Evolutionary conservation across 2,797 vertebrate genomes (phyloP), one percentile per base, ranked within the genome.

Genomic region (Botia almorhae): DNA sequence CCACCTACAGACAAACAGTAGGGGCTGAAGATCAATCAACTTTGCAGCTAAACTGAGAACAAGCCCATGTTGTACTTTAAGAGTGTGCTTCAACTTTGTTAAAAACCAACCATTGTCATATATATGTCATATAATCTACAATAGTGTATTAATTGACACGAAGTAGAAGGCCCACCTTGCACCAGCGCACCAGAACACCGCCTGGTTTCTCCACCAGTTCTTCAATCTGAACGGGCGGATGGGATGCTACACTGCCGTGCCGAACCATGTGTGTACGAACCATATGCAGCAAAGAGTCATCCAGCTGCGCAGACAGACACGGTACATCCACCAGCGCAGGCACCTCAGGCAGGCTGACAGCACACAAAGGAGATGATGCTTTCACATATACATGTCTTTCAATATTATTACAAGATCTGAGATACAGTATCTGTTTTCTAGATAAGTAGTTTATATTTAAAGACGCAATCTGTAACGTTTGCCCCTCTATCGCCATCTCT

Each of bases 131-230:
- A 4, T 56, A 16, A 51, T 16, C 2, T n/a, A 55, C 51, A 55
- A 55, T 17, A 53, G 51, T n/a, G 7, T 56, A n/a, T 26, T 13
- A 26, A 60, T 5, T 1, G 7, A 74, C 16, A 71, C 17, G 2
- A 5, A 43, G 17, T 36, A 5, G 74, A 29, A 58, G 0, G 8
- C 82, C 94, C 65, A 98, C 97, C 96, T 98, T 99, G 89, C 96
- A 97, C 97, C 98, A 99, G 80, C 95, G 95, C 68, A 98, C 97
- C 77, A 98, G 91, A 84, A 99, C 93, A 51, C 95, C 92, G 11
- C 97, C 98, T 0, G 97, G 96, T 70, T 97, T 94, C 91, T 99
- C 98, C 85, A 97, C 92, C 14, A 99, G 94, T 80, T 98, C 96
- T 12, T 98, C 97, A 13, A 99, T 96, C 90, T 96, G 98, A 0